Conservation (phyloP, 2,113 vertebrate genomes). For the Gavia stellata region DNA sequence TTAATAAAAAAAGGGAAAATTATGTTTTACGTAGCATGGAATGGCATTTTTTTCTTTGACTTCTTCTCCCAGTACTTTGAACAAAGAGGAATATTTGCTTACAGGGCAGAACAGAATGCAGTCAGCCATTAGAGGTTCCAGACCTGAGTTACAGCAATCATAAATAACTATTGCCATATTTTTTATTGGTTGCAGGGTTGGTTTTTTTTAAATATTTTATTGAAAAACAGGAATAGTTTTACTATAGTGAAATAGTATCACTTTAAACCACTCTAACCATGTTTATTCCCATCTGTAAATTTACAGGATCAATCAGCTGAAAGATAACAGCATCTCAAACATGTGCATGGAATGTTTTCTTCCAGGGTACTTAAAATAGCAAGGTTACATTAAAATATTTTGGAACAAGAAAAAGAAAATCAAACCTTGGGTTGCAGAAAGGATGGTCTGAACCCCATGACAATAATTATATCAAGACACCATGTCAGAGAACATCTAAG, state of each 20-base stretch:
- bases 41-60: background rate
- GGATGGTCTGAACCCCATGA: background rate
- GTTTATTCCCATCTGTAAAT: background rate
- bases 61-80: background rate
- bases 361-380: background rate
- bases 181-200: background rate
- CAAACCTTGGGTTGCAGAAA: background rate
- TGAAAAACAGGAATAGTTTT: background rate
- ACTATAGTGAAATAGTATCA: background rate
- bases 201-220: background rate
- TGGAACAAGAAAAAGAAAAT: background rate
- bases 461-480: background rate
- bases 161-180: background rate
- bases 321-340: background rate
- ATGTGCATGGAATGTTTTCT: background rate
- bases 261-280: background rate
- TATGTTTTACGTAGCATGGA: background rate
- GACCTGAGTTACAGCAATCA: background rate
- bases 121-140: background rate
- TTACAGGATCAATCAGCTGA: background rate
- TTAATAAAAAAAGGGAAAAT: background rate
- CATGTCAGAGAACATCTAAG: background rate
- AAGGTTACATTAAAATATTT: background rate
- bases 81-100: background rate
- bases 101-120: background rate